Evolutionary conservation across 2,888 invertebrate genomes (phyloP), one percentile per base, ranked within the genome.

Genomic region (Encarsia formosa): DNA sequence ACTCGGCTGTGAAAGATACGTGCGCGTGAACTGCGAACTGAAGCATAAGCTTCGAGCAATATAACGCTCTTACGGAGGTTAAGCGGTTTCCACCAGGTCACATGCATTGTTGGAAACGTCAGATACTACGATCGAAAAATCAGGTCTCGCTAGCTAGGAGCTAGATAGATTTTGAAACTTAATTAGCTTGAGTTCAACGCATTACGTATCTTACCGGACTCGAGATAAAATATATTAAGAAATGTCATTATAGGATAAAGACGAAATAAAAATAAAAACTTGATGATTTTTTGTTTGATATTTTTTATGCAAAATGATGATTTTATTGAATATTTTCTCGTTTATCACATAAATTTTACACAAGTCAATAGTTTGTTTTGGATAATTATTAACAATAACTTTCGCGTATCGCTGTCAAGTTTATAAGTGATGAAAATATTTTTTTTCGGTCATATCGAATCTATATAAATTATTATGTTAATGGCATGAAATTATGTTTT

Each of bases 291-390:
- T 38, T 46, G 11, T 29, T 22, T 6, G n/a, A 16, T 19, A 34
- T 24, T 40, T 46, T 44, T 44, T 49, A 15, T 53, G 45, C 34
- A 54, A 54, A 54, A 54, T 40, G 41, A 49, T 47, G 38, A 22
- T 35, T 52, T 45, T 44, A 48, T 53, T 48, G 32, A 47, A 35
- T 48, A 49, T 44, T 40, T 51, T 19, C 37, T 49, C 26, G 40
- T 45, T 49, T 43, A 35, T 45, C 49, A 41, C 49, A 52, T 52
- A 42, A 42, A 52, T 42, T 52, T 47, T 47, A 52, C 47, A 52
- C 52, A 52, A 52, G 35, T 51, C 29, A 39, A 40, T 46, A 45
- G 34, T 51, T 42, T 19, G 4, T 16, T 38, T 34, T 38, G 19
- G 37, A 32, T 53, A 13, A 44, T 42, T 24, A 31, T 46, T 34